Percentiles rank a stretch among this genome's conserved stretches.
Evolutionary conservation across 2,888 invertebrate species (phyloP).

Genomic region (Ypsolopha sequella): DNA sequence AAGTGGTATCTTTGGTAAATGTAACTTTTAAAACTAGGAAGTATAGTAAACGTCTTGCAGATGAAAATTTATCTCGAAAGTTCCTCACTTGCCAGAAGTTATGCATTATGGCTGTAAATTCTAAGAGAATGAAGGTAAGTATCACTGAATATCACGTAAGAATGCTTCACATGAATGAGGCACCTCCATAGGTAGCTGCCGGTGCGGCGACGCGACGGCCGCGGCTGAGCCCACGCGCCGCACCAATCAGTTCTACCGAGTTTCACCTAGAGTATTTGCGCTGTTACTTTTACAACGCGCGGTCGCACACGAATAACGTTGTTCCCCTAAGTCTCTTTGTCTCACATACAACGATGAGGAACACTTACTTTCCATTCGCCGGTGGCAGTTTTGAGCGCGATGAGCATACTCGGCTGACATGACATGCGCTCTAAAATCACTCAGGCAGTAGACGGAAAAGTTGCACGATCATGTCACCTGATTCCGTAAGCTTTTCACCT

Average conservation of each 20-base stretch:
- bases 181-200: conserved; percentile 37
- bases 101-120: too few species aligned
- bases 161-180: conserved; percentile 12
- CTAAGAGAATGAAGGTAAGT: neutral
- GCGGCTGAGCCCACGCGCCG: conserved; percentile 10
- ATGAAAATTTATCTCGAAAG: too few species aligned
- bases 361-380: conserved; percentile 55
- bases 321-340: conserved; percentile 65
- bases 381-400: conserved; percentile 15
- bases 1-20: too few species aligned
- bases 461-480: neutral
- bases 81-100: too few species aligned
- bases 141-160: conserved; percentile 30
- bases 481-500: neutral
- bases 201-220: too few species aligned
- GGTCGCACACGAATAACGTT: conserved; percentile 64
- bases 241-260: conserved; percentile 60
- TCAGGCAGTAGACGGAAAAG: neutral
- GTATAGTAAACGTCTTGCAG: too few species aligned
- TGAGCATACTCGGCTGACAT: neutral
- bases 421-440: neutral
- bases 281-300: conserved; percentile 69
- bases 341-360: conserved; percentile 38
- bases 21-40: too few species aligned
- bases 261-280: conserved; percentile 68